Conservation (phyloP, 1,140 invertebrate genomes). For the Zaprionus taronus region DNA sequence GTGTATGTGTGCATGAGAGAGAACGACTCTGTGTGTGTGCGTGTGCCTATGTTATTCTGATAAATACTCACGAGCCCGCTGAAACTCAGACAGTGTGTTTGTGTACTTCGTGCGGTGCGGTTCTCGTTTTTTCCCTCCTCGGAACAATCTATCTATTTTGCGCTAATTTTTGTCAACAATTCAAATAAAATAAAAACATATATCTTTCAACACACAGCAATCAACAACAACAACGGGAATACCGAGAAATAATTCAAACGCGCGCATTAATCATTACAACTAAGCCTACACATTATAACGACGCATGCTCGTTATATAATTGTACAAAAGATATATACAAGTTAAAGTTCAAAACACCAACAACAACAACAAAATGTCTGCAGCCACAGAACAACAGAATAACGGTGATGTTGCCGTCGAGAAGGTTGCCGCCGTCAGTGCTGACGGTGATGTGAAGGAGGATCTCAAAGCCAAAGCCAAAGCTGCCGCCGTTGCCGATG, state of each 20-base stretch:
- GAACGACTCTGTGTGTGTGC: conserved; percentile 10
- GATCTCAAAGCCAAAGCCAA: conserved; percentile 81
- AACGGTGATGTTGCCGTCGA: conserved; percentile 83
- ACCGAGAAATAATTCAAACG: conserved; percentile 38
- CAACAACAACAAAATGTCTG: conserved; percentile 75
- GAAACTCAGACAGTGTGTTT: conserved; percentile 73
- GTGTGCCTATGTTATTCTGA: conserved; percentile 28
- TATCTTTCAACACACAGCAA: conserved; percentile 63
- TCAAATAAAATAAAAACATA: conserved; percentile 33
- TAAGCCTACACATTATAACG: conserved; percentile 55
- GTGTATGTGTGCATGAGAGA: conserved; percentile 3
- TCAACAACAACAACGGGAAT: conserved; percentile 34
- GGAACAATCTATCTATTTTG: conserved; percentile 63
- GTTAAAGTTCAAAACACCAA: conserved; percentile 38
- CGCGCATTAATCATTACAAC: conserved; percentile 47
- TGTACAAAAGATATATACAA: conserved; percentile 54
- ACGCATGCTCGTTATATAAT: conserved; percentile 58
- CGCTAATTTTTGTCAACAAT: conserved; percentile 77
- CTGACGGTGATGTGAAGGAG: conserved; percentile 76
- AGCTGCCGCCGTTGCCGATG: conserved; percentile 59
- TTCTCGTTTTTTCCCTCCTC: conserved; percentile 66
- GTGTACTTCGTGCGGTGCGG: conserved; percentile 79
- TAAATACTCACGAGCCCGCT: conserved; percentile 73
- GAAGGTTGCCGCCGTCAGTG: conserved; percentile 71
- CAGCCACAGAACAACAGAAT: conserved; percentile 84